These are phyloP conservation scores for Acropora tenuis DNA, from an alignment of 64 coral and sea anemone species.

Conservation along the genomic window DNA sequence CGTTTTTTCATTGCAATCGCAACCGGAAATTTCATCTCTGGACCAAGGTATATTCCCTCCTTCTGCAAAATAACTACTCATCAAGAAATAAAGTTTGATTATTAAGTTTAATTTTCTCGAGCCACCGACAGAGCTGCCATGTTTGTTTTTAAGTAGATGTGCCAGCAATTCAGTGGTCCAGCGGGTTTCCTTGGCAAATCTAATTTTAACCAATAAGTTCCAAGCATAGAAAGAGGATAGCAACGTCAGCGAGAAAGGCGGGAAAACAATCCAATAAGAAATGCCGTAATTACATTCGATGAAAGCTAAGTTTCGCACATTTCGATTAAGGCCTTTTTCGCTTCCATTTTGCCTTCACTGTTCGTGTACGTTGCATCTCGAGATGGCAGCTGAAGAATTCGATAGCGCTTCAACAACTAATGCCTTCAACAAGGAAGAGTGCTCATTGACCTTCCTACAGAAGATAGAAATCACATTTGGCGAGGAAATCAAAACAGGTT, in stretches of 20 bases:
- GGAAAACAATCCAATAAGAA: slow-evolving; percentile 47
- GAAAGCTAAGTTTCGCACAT: slow-evolving; percentile 18
- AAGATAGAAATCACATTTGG: slow-evolving; percentile 23
- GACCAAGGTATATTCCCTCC: neutral
- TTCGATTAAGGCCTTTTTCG: neutral
- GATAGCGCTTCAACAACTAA: neutral
- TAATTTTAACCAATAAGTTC: slow-evolving; percentile 37
- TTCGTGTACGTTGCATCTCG: neutral
- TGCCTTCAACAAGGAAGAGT: slow-evolving; percentile 1
- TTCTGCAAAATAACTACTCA: neutral
- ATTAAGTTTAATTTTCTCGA: neutral
- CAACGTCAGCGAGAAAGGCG: neutral
- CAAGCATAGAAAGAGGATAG: slow-evolving; percentile 22
- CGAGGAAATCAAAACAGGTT: slow-evolving; percentile 13
- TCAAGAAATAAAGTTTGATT: slow-evolving; percentile 14
- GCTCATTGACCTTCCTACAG: neutral
- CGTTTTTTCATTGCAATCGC: slow-evolving; percentile 3
- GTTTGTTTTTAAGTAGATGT: slow-evolving; percentile 1
- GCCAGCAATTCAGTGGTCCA: slow-evolving; percentile 39
- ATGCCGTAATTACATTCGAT: slow-evolving; percentile 33
- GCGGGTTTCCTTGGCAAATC: slow-evolving; percentile 24
- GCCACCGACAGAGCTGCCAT: no score
- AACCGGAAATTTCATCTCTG: neutral
- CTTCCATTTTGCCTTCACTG: neutral
- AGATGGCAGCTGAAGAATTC: slow-evolving; percentile 6